Percentiles rank a stretch among this genome's conserved stretches.
These are phyloP conservation scores for Indicator maculatus DNA, from an alignment of 2,113 vertebrate genomes.

Conservation along the genomic window DNA sequence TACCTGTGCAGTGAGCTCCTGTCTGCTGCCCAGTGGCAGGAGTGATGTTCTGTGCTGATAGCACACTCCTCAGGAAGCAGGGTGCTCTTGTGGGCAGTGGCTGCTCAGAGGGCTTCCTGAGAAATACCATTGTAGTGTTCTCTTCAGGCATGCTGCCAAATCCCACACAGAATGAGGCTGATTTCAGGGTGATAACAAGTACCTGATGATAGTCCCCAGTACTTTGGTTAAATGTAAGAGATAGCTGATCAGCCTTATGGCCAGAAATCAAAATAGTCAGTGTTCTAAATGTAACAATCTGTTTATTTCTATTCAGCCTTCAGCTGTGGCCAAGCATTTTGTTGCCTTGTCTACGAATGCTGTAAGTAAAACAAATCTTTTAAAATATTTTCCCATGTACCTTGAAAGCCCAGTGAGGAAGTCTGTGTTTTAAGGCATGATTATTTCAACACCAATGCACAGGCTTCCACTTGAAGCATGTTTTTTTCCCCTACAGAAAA, in stretches of 20 bases:
- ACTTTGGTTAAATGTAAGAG: not conserved
- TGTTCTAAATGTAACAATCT: not conserved
- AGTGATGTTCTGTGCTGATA: not conserved
- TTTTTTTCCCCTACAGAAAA: not conserved
- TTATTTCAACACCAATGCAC: not conserved
- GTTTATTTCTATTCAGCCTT: slow-evolving; percentile 76
- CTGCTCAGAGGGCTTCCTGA: not conserved
- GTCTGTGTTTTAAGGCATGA: not conserved
- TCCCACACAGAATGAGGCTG: not conserved
- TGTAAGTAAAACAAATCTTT: slow-evolving; percentile 77
- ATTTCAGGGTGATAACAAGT: not conserved
- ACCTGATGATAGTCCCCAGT: not conserved
- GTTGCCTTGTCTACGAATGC: slow-evolving; percentile 96
- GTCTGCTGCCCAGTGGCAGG: not conserved
- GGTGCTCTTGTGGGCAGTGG: not conserved
- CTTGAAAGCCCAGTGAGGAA: not conserved
- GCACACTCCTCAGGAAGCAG: not conserved
- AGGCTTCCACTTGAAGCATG: not conserved
- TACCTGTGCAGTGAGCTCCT: fast-evolving
- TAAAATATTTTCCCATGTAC: not conserved
- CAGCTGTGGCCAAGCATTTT: slow-evolving; percentile 95
- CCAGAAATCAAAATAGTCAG: not conserved
- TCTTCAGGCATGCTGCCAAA: not conserved
- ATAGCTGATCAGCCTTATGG: not conserved
- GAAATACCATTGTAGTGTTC: not conserved